Evolutionary conservation across 1,140 invertebrate species (phyloP).

Genomic region (Drosophila sp.): DNA sequence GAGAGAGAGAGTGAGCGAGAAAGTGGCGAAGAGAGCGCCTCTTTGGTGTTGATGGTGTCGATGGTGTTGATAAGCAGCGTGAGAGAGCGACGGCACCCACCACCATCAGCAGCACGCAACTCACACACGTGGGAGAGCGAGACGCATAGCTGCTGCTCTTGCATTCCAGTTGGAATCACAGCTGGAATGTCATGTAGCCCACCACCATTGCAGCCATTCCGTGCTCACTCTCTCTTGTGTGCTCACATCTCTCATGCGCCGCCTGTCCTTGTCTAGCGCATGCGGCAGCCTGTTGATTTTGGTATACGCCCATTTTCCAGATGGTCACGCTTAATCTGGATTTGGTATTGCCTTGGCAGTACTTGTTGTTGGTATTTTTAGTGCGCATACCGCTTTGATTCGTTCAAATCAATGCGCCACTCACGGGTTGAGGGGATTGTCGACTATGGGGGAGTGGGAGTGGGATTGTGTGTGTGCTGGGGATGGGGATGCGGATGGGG

Average conservation of each 20-base stretch:
- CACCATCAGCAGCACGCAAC: conserved; percentile 24
- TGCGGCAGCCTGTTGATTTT: conserved; percentile 55
- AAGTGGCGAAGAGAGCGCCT: too few relatives aligned
- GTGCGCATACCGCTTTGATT: conserved; percentile 82
- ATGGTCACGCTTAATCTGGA: conserved; percentile 70
- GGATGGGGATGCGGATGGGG: background rate
- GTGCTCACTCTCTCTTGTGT: conserved; percentile 5
- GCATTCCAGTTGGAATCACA: conserved; percentile 78
- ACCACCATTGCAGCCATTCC: conserved; percentile 46
- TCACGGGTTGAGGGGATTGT: conserved; percentile 50
- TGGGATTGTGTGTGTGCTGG: background rate
- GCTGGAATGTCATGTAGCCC: conserved; percentile 53
- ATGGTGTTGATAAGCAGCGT: conserved; percentile 29
- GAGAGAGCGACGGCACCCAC: conserved; percentile 28
- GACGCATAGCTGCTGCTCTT: conserved; percentile 33
- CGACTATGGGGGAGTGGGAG: background rate
- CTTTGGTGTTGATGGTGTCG: too few relatives aligned
- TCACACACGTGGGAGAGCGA: conserved; percentile 44
- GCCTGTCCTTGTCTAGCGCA: background rate
- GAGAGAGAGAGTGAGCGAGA: too few relatives aligned
- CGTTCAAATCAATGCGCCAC: conserved; percentile 80
- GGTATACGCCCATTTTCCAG: conserved; percentile 72
- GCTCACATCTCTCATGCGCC: background rate
- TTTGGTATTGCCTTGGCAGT: conserved; percentile 56
- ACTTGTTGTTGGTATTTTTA: conserved; percentile 79